Evolutionary conservation across 2,797 vertebrate genomes (phyloP).

Genomic region (Xiphophorus birchmanni): DNA sequence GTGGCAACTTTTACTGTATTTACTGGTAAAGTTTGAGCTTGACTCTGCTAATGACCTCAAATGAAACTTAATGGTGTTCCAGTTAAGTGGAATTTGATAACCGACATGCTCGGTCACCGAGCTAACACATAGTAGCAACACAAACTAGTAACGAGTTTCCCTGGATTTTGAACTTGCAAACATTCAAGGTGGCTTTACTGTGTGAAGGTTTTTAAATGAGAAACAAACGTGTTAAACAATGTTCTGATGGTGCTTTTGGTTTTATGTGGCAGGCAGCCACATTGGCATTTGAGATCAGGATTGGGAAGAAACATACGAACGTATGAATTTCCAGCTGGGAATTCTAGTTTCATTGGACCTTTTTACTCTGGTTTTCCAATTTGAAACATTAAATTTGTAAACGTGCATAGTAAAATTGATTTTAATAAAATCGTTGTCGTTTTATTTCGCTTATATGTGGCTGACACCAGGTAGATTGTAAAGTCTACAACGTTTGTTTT

Average conservation of each 20-base stretch:
- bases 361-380: neutral
- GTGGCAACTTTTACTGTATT: neutral
- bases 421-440: neutral
- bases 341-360: neutral
- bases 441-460: neutral
- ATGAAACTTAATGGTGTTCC: neutral
- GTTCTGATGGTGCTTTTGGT: neutral
- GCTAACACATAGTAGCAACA: neutral
- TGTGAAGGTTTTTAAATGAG: neutral
- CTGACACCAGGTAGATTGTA: neutral
- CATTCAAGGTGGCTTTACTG: neutral
- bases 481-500: constrained; percentile 4
- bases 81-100: neutral
- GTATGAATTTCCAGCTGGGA: neutral
- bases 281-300: neutral
- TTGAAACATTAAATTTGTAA: neutral
- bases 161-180: neutral
- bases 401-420: neutral
- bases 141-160: neutral
- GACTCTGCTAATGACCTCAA: neutral
- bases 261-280: neutral
- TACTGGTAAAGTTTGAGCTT: neutral
- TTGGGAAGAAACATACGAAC: neutral
- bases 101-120: neutral
- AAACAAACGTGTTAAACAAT: neutral